Evolutionary conservation across 2,113 vertebrate genomes (phyloP).

Genomic region (Rana temporaria): DNA sequence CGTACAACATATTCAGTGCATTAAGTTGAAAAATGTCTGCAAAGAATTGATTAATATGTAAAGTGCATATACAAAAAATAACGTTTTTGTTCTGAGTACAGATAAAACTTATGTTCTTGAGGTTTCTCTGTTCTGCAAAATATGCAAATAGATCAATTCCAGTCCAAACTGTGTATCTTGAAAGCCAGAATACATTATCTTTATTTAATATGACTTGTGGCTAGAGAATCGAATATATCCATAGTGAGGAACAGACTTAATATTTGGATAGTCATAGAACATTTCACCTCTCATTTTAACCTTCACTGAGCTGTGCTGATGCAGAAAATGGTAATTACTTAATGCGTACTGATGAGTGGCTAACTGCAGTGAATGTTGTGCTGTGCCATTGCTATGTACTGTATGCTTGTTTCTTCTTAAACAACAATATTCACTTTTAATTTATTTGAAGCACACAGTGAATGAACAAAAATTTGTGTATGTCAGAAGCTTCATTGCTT

Average conservation of each 20-base stretch:
- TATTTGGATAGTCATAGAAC: constrained; percentile 46
- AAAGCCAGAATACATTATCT: constrained; percentile 2
- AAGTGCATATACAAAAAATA: not conserved
- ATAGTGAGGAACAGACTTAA: constrained; percentile 26
- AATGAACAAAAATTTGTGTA: constrained; percentile 16
- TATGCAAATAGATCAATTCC: constrained; percentile 8
- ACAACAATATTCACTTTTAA: constrained; percentile 19
- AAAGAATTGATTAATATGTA: not conserved
- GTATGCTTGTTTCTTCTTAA: not conserved
- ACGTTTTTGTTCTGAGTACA: not conserved
- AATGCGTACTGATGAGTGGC: constrained; percentile 36
- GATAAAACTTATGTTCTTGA: not conserved
- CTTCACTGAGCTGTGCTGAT: constrained; percentile 34
- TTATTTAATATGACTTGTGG: constrained; percentile 1
- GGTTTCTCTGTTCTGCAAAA: not conserved
- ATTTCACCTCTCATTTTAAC: constrained; percentile 47
- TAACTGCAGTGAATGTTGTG: constrained; percentile 27
- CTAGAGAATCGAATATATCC: constrained; percentile 10
- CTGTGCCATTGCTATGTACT: not conserved
- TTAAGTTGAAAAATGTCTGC: not conserved
- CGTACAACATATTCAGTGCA: not conserved
- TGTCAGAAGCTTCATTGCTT: constrained; percentile 42
- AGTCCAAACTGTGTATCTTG: not conserved
- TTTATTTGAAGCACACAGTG: constrained; percentile 37
- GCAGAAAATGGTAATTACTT: constrained; percentile 45